Evolutionary conservation across 2,113 vertebrate species (phyloP).

Genomic region (Corvus hawaiiensis): DNA sequence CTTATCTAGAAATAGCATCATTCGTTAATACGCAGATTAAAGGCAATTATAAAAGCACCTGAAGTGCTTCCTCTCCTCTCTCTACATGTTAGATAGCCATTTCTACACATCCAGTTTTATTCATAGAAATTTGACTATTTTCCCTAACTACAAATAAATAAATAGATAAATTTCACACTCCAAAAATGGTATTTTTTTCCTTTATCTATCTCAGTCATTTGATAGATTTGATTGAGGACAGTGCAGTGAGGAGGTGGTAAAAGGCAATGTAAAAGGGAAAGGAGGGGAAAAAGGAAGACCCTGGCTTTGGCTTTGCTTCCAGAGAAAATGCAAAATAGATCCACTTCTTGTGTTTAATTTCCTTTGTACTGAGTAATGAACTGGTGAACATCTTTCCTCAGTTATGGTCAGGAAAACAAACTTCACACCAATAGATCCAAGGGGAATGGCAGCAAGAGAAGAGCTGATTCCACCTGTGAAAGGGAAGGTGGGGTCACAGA

Average conservation of each 20-base stretch:
- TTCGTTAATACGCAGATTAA: not conserved
- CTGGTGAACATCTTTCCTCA: not conserved
- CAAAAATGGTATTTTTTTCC: not conserved
- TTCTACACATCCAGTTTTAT: not conserved
- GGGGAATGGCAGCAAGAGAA: not conserved
- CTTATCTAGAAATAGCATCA: not conserved
- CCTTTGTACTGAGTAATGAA: not conserved
- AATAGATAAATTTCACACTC: not conserved
- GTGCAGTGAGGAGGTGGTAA: not conserved
- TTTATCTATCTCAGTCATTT: not conserved
- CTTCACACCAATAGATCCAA: not conserved
- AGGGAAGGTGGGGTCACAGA: not conserved
- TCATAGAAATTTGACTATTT: not conserved
- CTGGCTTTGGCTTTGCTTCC: not conserved
- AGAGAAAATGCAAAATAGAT: not conserved
- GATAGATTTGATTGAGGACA: not conserved
- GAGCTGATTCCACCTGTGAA: not conserved
- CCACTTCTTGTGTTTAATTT: not conserved
- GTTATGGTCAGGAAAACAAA: not conserved
- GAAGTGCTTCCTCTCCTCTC: not conserved
- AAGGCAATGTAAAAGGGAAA: not conserved
- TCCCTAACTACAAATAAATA: not conserved
- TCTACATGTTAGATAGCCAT: not conserved
- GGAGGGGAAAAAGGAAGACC: not conserved
- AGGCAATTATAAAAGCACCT: not conserved